These are phyloP conservation scores for Cephus nigrinus DNA, from an alignment of 2,888 invertebrate species.

Conservation along the genomic window DNA sequence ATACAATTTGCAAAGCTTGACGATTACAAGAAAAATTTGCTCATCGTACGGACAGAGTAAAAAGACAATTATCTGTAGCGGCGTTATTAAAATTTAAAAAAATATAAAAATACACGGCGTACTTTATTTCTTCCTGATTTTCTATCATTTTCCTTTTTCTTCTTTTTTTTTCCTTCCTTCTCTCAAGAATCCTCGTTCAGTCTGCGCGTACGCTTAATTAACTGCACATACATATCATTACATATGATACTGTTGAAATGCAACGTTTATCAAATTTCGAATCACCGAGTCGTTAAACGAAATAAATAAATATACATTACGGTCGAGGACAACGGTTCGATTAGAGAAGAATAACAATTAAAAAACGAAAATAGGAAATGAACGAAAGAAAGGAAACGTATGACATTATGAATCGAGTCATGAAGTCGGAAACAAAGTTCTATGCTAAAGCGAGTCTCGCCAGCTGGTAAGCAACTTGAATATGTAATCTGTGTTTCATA, in stretches of 20 bases:
- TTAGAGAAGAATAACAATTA: no score
- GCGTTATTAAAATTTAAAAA: not conserved
- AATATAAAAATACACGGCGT: not conserved
- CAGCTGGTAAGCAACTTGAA: not conserved
- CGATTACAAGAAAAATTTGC: no score
- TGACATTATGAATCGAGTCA: no score
- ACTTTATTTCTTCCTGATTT: not conserved
- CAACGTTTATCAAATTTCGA: not conserved
- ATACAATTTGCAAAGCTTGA: no score
- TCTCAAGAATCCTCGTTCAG: not conserved
- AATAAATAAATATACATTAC: not conserved
- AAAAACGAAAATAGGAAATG: no score
- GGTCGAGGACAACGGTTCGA: not conserved
- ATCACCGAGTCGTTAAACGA: not conserved
- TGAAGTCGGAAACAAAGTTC: no score
- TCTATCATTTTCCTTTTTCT: not conserved
- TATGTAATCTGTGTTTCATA: no score
- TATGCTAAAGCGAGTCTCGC: not conserved
- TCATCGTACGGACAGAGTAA: no score
- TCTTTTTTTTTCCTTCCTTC: not conserved
- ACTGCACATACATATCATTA: not conserved
- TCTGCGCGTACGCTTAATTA: not conserved
- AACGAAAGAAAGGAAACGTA: no score
- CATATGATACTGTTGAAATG: not conserved
- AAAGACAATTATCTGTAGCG: no score